Percentiles rank a stretch among this genome's conserved stretches.
phyloP scores from a whole-genome alignment of 2,113 vertebrate genomes.

The Sminthopsis crassicaudata region DNA sequence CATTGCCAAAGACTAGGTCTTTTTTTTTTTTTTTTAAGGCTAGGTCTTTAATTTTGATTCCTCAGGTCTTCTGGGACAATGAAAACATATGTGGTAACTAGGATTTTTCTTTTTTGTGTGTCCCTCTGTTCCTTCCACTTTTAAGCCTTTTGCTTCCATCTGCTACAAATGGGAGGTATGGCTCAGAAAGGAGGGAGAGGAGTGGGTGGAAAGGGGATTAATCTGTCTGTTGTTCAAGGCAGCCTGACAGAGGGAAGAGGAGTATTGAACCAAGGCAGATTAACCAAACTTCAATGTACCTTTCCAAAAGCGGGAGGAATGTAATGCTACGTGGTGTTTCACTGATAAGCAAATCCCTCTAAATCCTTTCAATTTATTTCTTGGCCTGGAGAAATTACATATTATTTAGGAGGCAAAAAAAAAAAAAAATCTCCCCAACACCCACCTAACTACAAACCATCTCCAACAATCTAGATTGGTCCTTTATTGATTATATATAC shows the following conservation, averaged over 20 bases:
- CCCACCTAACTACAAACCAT: constrained; percentile 67
- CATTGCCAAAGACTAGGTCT: constrained; percentile 62
- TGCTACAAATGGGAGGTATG: constrained; percentile 69
- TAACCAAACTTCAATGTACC: constrained; percentile 87
- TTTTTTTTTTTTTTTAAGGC: constrained; percentile 34
- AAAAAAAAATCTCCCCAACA: constrained; percentile 62
- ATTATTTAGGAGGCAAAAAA: constrained; percentile 84
- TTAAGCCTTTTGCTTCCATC: constrained; percentile 75
- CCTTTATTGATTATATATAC: constrained; percentile 74
- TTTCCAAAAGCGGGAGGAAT: constrained; percentile 85
- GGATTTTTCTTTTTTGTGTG: constrained; percentile 16
- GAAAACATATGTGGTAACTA: constrained; percentile 23
- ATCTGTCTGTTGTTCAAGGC: constrained; percentile 84
- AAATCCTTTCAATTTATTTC: constrained; percentile 93
- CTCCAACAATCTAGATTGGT: constrained; percentile 80
- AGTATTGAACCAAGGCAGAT: constrained; percentile 88
- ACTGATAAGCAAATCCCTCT: constrained; percentile 92
- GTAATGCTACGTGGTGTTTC: constrained; percentile 85
- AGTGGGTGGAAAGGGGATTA: constrained; percentile 78
- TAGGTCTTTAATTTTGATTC: constrained; percentile 53
- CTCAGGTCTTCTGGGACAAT: constrained; percentile 66
- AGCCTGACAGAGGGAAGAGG: constrained; percentile 85
- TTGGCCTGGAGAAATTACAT: constrained; percentile 87
- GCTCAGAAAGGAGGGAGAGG: constrained; percentile 59
- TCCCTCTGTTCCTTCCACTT: neutral